phyloP scores from a whole-genome alignment of 1,140 invertebrate genomes.

The Cherax quadricarinatus region DNA sequence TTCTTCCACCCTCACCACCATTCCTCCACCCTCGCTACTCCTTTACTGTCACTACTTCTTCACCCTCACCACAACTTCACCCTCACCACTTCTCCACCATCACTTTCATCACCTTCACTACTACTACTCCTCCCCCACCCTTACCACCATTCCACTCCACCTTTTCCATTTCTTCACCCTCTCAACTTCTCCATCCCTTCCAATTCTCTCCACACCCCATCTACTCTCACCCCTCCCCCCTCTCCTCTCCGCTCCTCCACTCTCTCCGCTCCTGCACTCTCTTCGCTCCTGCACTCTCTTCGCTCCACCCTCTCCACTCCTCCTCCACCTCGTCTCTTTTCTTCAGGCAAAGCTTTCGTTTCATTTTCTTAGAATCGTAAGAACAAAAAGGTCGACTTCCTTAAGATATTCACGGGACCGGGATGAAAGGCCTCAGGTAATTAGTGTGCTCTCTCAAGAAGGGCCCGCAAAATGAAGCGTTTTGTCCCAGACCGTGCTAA shows the following conservation, averaged over 20 bases:
- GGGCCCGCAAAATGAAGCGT: slow-evolving; percentile 66
- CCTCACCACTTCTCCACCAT: neutral
- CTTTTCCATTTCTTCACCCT: neutral
- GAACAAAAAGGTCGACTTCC: slow-evolving; percentile 71
- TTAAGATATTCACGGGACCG: slow-evolving; percentile 70
- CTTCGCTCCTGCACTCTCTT: neutral
- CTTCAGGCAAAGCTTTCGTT: slow-evolving; percentile 61
- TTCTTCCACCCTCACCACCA: too few species aligned
- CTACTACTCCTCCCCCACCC: neutral
- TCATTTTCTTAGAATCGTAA: slow-evolving; percentile 71
- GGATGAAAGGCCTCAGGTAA: slow-evolving; percentile 70
- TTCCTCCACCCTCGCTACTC: too few species aligned
- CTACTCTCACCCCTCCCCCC: neutral
- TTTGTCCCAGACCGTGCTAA: slow-evolving; percentile 48
- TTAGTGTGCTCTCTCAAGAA: slow-evolving; percentile 69
- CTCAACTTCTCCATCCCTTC: neutral
- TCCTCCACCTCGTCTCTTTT: slow-evolving; percentile 23
- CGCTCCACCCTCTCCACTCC: neutral
- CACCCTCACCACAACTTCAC: too few species aligned
- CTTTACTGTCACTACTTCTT: too few species aligned
- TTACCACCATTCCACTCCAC: neutral
- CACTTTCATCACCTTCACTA: neutral
- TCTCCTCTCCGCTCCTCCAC: neutral
- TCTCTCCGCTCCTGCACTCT: neutral
- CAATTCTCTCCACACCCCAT: neutral